Evolutionary conservation across 2,797 vertebrate species (phyloP).

Genomic region (Calcarius lapponicus): DNA sequence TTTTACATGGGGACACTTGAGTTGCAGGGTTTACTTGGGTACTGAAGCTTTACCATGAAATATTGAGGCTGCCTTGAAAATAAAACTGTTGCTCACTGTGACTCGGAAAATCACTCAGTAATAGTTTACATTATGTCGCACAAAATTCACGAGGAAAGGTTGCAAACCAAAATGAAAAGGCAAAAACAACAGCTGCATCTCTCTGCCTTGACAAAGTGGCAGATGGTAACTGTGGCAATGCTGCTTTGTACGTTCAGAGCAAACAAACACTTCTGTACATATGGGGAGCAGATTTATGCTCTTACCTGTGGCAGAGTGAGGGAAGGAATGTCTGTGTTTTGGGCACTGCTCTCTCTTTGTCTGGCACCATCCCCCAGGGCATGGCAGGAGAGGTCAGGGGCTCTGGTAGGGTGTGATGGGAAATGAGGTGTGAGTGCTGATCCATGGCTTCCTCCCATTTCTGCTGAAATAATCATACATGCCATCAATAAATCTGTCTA

Average conservation of each 20-base stretch:
- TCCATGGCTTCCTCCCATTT: background rate
- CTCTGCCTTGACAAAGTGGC: background rate
- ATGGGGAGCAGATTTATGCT: background rate
- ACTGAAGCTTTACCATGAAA: background rate
- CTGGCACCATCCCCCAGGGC: background rate
- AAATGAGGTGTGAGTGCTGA: background rate
- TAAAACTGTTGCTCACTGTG: background rate
- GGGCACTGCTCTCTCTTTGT: background rate
- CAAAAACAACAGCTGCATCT: background rate
- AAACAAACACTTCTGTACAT: background rate
- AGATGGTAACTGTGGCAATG: background rate
- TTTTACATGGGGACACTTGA: background rate
- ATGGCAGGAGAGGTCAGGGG: background rate
- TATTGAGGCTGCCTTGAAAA: background rate
- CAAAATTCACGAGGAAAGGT: background rate
- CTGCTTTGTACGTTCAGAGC: background rate
- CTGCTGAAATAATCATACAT: background rate
- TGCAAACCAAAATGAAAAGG: background rate
- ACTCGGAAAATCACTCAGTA: background rate
- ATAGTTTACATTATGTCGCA: background rate
- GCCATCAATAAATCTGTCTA: slow-evolving; percentile 9
- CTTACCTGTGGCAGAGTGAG: background rate
- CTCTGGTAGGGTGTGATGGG: background rate
- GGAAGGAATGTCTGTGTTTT: background rate
- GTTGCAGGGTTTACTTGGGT: background rate